A percentile compares a stretch with the other conserved stretches of the same genome.
Conservation (phyloP, 1,140 invertebrate species). For the Geopemphigus sp. region DNA sequence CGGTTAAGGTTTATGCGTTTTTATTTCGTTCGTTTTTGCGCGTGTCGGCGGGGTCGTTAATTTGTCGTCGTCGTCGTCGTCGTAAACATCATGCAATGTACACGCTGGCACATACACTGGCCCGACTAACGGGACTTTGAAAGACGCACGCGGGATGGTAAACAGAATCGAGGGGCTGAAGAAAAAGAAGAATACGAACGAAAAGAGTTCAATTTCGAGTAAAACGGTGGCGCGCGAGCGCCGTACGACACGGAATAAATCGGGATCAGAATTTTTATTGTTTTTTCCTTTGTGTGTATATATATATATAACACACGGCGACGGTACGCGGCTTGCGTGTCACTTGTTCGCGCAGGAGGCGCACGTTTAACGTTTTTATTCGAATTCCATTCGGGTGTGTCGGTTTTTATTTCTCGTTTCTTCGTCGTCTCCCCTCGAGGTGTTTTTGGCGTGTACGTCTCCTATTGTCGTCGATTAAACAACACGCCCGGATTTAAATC, state of each 20-base stretch:
- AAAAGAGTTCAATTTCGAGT: conserved; percentile 11
- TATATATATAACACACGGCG: not conserved
- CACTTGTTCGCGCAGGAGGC: not conserved
- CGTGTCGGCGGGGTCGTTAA: conserved; percentile 3
- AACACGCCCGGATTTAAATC: conserved; percentile 15
- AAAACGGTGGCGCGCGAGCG: not conserved
- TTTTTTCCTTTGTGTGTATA: not conserved
- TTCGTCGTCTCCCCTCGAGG: not conserved
- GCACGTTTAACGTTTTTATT: conserved; percentile 43
- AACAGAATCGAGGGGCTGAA: not conserved
- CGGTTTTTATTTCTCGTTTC: too few relatives aligned
- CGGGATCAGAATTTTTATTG: conserved; percentile 49
- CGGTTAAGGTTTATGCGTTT: conserved; percentile 20
- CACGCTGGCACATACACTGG: too few relatives aligned
- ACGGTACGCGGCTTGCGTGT: not conserved
- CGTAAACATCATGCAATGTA: conserved; percentile 23
- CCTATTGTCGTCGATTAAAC: not conserved
- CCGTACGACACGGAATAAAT: conserved; percentile 33
- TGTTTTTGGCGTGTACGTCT: conserved; percentile 9
- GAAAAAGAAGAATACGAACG: not conserved
- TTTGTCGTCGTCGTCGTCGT: conserved; percentile 42
- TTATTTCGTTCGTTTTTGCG: conserved; percentile 11
- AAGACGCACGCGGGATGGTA: not conserved
- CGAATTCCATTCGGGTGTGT: conserved; percentile 48
- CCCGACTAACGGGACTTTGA: not conserved